A percentile compares a stretch with the other conserved stretches of the same genome.
phyloP scores from a whole-genome alignment of 1,140 invertebrate genomes.

The Acromyrmex echinatior region DNA sequence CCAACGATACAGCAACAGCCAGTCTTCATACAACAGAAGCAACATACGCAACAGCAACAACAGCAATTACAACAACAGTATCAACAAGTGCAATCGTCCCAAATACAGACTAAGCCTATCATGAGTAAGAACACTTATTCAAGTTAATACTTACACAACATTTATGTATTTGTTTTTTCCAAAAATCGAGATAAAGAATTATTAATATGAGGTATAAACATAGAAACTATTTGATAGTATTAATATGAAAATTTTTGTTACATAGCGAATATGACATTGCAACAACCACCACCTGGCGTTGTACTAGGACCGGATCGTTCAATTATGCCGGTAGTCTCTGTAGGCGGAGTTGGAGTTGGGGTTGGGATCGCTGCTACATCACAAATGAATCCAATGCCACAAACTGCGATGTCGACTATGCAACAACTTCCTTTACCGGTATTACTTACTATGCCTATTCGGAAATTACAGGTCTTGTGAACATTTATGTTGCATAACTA shows the following conservation, averaged over 20 bases:
- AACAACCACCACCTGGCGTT: constrained; percentile 83
- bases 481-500: background rate
- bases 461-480: background rate
- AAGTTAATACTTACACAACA: background rate
- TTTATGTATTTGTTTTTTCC: constrained; percentile 33
- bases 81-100: constrained; percentile 81
- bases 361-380: constrained; percentile 78
- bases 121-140: constrained; percentile 84
- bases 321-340: constrained; percentile 88
- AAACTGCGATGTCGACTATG: constrained; percentile 84
- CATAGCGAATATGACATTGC: constrained; percentile 83
- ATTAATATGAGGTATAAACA: background rate
- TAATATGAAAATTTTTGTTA: constrained; percentile 24
- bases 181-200: constrained; percentile 1
- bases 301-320: constrained; percentile 85
- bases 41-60: constrained; percentile 82
- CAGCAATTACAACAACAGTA: constrained; percentile 84
- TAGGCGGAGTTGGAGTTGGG: constrained; percentile 82
- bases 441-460: constrained; percentile 41
- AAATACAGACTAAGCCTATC: constrained; percentile 87
- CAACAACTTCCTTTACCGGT: constrained; percentile 86
- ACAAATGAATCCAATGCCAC: constrained; percentile 85
- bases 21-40: constrained; percentile 84
- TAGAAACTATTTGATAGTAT: background rate
- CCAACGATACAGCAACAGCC: constrained; percentile 83